phyloP scores from a whole-genome alignment of 2,888 invertebrate genomes.

The Hydraecia micacea region DNA sequence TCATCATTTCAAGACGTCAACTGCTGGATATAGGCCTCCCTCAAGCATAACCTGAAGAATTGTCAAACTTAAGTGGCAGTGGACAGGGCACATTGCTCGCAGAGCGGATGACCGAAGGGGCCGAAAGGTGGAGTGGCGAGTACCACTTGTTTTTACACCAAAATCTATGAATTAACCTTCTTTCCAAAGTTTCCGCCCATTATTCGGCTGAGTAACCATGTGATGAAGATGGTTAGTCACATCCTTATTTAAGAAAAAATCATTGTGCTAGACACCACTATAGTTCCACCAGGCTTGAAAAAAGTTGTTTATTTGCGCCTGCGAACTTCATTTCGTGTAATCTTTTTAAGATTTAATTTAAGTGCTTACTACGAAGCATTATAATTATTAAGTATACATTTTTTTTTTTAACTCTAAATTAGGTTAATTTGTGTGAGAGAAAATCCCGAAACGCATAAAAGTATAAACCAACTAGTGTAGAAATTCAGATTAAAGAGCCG shows the following conservation, averaged over 20 bases:
- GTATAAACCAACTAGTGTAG: conserved; percentile 1
- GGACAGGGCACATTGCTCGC: background rate
- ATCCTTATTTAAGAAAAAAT: background rate
- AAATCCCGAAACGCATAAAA: background rate
- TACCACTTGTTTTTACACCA: background rate
- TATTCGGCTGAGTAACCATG: background rate
- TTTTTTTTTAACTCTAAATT: background rate
- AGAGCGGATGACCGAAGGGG: too few relatives aligned
- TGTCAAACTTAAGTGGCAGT: background rate
- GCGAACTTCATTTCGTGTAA: background rate
- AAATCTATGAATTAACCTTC: background rate
- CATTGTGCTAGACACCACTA: background rate
- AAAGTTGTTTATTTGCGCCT: background rate
- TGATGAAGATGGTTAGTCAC: background rate
- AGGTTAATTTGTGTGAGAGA: background rate
- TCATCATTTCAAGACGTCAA: background rate
- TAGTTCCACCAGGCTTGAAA: too few relatives aligned
- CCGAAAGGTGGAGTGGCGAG: background rate
- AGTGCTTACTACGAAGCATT: background rate
- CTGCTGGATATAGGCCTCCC: background rate
- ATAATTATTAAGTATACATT: background rate
- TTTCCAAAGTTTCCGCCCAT: background rate
- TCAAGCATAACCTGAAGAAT: background rate
- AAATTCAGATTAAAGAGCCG: background rate
- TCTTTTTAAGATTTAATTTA: background rate